Percentiles rank a stretch among this genome's conserved stretches.
These are phyloP conservation scores for Daphoenositta chrysoptera DNA, from an alignment of 2,113 vertebrate species.

Conservation along the genomic window DNA sequence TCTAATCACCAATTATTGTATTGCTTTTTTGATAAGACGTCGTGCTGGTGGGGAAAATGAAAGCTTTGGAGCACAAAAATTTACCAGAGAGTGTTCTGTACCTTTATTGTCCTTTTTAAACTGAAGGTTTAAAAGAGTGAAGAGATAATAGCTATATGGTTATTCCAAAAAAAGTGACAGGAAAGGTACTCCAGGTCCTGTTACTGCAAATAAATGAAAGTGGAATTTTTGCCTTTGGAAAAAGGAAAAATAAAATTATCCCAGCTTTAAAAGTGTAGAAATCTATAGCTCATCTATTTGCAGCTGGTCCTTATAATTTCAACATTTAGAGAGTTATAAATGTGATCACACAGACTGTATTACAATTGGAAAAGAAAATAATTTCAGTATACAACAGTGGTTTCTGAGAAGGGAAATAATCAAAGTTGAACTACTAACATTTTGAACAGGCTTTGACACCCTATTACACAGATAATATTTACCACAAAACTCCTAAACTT, in stretches of 20 bases:
- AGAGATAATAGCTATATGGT: not conserved
- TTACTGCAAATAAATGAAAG: constrained; percentile 35
- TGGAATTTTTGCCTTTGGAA: constrained; percentile 46
- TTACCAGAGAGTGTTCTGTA: not conserved
- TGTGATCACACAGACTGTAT: not conserved
- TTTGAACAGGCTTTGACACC: not conserved
- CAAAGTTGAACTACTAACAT: not conserved
- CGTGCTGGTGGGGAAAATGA: not conserved
- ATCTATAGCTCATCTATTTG: constrained; percentile 60
- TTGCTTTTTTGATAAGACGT: not conserved
- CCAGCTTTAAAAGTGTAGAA: constrained; percentile 54
- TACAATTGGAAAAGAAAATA: not conserved
- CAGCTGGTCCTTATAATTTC: not conserved
- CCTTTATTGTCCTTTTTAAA: not conserved
- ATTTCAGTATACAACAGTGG: not conserved
- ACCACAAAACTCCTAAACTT: not conserved
- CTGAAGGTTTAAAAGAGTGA: not conserved
- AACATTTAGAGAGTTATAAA: not conserved
- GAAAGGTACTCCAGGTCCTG: constrained; percentile 51
- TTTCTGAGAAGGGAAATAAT: not conserved
- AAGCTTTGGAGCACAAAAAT: not conserved
- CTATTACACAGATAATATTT: not conserved
- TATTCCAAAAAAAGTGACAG: constrained; percentile 43
- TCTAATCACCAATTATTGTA: not conserved
- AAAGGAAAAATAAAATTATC: not conserved